phyloP scores from a whole-genome alignment of 2,113 vertebrate species.

The Panthera leo region DNA sequence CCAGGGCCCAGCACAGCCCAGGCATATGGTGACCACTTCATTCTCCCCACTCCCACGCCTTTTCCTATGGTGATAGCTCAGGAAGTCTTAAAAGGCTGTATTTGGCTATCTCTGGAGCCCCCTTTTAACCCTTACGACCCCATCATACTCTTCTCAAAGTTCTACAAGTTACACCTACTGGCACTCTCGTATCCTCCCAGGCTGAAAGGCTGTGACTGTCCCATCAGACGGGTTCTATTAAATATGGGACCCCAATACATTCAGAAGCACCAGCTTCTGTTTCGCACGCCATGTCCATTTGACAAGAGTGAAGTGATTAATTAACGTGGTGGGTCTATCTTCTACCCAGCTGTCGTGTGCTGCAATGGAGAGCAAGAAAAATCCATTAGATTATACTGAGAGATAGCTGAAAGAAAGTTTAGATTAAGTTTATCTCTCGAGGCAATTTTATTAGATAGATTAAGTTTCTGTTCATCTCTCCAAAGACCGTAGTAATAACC shows the following conservation, averaged over 20 bases:
- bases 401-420: conserved; percentile 81
- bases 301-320: conserved; percentile 73
- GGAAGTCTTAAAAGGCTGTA: background rate
- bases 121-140: background rate
- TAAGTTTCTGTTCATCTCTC: conserved; percentile 85
- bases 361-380: conserved; percentile 66
- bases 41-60: background rate
- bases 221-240: conserved; percentile 34
- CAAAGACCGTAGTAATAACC: conserved; percentile 84
- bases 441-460: conserved; percentile 86
- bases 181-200: background rate
- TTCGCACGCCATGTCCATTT: background rate
- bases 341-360: conserved; percentile 58
- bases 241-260: background rate
- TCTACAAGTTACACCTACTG: background rate
- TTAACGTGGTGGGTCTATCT: conserved; percentile 67
- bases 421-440: conserved; percentile 83
- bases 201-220: background rate
- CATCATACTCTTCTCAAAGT: background rate
- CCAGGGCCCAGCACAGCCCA: background rate
- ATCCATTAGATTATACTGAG: conserved; percentile 74
- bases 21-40: background rate
- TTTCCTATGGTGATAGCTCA: background rate
- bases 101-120: background rate
- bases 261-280: conserved; percentile 43